These are phyloP conservation scores for Chloroceryle inda DNA, from an alignment of 2,797 vertebrate species.

Conservation along the genomic window DNA sequence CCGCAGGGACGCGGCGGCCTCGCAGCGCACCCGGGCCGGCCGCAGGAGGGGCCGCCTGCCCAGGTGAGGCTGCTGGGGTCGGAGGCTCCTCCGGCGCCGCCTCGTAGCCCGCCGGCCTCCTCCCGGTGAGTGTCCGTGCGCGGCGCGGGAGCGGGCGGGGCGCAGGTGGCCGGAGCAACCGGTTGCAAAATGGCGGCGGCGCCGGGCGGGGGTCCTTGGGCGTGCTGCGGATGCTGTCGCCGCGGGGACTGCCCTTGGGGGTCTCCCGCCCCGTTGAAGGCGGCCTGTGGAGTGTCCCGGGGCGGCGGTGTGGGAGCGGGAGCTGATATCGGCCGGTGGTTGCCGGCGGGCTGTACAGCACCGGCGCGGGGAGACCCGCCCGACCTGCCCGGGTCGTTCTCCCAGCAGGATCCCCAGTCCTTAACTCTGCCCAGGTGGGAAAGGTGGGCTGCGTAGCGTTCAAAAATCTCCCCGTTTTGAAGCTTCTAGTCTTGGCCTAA, in stretches of 20 bases:
- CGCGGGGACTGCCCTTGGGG: too few relatives aligned
- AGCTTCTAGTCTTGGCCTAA: accelerated
- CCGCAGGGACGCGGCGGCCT: too few relatives aligned
- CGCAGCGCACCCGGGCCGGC: too few relatives aligned
- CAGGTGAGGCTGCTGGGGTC: too few relatives aligned
- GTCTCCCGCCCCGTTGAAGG: not conserved
- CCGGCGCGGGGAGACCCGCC: accelerated
- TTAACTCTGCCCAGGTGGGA: accelerated
- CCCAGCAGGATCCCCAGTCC: not conserved
- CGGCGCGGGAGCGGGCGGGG: not conserved
- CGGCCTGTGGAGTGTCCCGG: not conserved
- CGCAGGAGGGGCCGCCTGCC: too few relatives aligned
- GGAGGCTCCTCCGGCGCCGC: too few relatives aligned
- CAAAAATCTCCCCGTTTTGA: accelerated
- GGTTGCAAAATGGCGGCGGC: not conserved
- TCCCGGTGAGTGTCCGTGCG: not conserved
- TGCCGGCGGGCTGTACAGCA: accelerated
- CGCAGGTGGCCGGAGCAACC: not conserved
- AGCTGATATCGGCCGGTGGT: accelerated
- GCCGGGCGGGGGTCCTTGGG: too few relatives aligned
- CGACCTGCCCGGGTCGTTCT: accelerated
- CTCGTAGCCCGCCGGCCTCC: too few relatives aligned
- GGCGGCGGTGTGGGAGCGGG: not conserved
- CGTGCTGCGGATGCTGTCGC: not conserved
- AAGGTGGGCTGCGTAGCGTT: accelerated